Base-by-base conservation (phyloP, 1,140 invertebrate species). In the Rhynchophorus ferrugineus region DNA sequence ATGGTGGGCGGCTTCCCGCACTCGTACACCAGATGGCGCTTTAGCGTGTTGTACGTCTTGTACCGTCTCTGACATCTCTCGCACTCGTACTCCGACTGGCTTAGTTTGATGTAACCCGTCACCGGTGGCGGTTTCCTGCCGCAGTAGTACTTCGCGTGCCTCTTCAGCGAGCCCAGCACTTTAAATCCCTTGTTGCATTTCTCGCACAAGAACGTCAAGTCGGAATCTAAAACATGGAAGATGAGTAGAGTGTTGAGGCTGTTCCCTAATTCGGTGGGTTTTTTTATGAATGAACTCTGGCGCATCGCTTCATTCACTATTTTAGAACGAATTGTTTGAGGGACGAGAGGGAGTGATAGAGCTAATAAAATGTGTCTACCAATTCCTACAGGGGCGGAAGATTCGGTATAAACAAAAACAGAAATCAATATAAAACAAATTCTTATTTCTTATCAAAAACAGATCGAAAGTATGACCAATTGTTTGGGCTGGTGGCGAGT, bases 21-120 rank as follows among this genome's bases (percentile, higher is more conserved):
- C 53, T 80, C 77, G 59, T 72, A 77, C 20, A 75, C 74, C 14
- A 77, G 59, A 65, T 81, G 78, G 11, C 69, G 71, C 35, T 68
- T 66, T 33, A 69, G 51, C 1, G 66, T 61, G 44, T 56, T 65
- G 21, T 72, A 74, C 19, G 72, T 69, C 49, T 77, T 78, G 65
- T 79, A 80, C 7, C 65, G 67, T 44, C 75, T 72, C 2, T 71
- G 69, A 49, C 78, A 80, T 21, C 64, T 68, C 0, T 53, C 43
- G 52, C 77, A 78, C 16, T 62, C 54, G 36, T 54, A 67, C 16
- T 52, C 41, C 0, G 58, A 48, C 3, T 54, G 29, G 2, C 18
- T 16, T 3, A 53, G 14, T 36, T 49, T 43, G n/a, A 29, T 48
- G 21, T 63, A 65, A 13, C 63, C 63, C 6, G 63, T 62, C 3